Conservation (phyloP, 2,113 vertebrate genomes). For the Prochilodus magdalenae region DNA sequence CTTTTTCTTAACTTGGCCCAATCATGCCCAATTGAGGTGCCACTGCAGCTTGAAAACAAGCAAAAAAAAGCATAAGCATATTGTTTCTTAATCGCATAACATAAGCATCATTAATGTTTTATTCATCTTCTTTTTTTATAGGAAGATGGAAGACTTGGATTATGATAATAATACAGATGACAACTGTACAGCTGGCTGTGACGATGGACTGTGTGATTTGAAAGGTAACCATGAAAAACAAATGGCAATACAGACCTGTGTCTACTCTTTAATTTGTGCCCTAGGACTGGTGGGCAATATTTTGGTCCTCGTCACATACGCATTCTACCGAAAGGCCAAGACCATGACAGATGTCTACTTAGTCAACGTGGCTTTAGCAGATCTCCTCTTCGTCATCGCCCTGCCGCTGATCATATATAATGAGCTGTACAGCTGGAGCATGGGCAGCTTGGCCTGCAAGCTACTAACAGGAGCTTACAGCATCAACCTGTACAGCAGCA, state of each 20-base stretch:
- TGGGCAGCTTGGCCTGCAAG: conserved; percentile 80
- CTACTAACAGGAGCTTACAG: conserved; percentile 81
- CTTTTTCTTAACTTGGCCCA: not conserved
- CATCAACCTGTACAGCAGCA: conserved; percentile 91
- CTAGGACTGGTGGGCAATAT: conserved; percentile 86
- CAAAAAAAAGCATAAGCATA: not conserved
- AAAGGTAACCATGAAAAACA: not conserved
- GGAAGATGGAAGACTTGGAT: not conserved
- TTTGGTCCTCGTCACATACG: conserved; percentile 87
- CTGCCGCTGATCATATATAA: conserved; percentile 86
- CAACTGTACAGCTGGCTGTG: not conserved
- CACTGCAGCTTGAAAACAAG: not conserved
- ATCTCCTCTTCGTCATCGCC: conserved; percentile 87
- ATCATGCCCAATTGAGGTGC: not conserved
- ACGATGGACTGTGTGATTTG: conserved; percentile 49
- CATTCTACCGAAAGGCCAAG: conserved; percentile 84
- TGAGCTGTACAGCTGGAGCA: conserved; percentile 78
- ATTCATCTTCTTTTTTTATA: not conserved
- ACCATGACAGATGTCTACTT: conserved; percentile 93
- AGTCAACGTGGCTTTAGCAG: conserved; percentile 87
- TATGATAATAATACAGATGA: not conserved
- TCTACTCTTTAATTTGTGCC: conserved; percentile 82
- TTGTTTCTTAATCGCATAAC: not conserved
- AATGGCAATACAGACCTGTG: conserved; percentile 54
- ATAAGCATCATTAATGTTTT: not conserved